Percentiles rank a stretch among this genome's conserved stretches.
Evolutionary conservation across 1,140 invertebrate genomes (phyloP).

Genomic region (Lepidotrigona ventralis): DNA sequence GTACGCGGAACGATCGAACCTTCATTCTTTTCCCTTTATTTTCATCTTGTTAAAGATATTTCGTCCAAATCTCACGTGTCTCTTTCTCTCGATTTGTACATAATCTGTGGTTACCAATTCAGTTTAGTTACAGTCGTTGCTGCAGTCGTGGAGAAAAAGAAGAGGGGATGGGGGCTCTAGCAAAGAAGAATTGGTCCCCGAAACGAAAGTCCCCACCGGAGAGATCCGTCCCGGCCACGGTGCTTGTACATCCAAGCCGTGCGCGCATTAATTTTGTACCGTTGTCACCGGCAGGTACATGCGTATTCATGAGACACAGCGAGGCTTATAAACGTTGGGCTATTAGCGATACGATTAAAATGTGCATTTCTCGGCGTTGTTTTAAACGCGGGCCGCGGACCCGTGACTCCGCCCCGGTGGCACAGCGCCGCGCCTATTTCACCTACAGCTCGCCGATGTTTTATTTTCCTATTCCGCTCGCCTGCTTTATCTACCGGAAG

Average conservation of each 20-base stretch:
- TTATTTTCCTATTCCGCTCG: slow-evolving; percentile 46
- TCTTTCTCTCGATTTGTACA: too few relatives aligned
- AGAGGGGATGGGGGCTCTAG: too few relatives aligned
- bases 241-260: slow-evolving; percentile 52
- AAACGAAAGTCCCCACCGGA: slow-evolving; percentile 34
- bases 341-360: slow-evolving; percentile 76
- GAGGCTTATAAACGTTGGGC: slow-evolving; percentile 73
- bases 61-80: not conserved
- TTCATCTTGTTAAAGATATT: too few relatives aligned
- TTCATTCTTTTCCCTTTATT: not conserved
- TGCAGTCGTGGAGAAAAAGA: too few relatives aligned
- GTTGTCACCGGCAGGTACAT: slow-evolving; percentile 68
- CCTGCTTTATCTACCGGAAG: slow-evolving; percentile 60
- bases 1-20: not conserved
- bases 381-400: slow-evolving; percentile 58
- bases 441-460: slow-evolving; percentile 31
- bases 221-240: slow-evolving; percentile 9
- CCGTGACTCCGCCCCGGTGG: slow-evolving; percentile 46
- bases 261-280: slow-evolving; percentile 70
- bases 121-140: too few relatives aligned
- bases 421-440: slow-evolving; percentile 31
- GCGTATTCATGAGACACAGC: slow-evolving; percentile 74
- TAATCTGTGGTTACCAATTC: too few relatives aligned
- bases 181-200: slow-evolving; percentile 34
- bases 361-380: slow-evolving; percentile 73